A percentile compares a stretch with the other conserved stretches of the same genome.
phyloP scores from a whole-genome alignment of 1,140 invertebrate species.

The Sarcophaga bullata region DNA sequence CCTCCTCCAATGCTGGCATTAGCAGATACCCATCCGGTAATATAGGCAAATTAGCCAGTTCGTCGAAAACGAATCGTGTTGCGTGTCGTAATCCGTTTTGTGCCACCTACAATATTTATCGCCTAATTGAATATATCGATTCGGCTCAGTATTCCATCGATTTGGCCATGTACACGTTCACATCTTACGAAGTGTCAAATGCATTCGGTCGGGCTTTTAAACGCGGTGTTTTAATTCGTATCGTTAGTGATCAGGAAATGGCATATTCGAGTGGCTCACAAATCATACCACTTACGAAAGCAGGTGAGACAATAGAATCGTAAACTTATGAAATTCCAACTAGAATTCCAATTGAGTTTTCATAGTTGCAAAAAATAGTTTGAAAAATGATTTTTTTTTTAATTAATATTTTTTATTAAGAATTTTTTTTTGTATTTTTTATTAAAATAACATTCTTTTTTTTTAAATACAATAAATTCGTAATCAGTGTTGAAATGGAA shows the following conservation, averaged over 20 bases:
- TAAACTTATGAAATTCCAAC: background rate
- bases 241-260: conserved; percentile 56
- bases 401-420: no score
- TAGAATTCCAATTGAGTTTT: no score
- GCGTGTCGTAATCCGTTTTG: conserved; percentile 50
- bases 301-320: conserved; percentile 24
- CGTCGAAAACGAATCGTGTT: background rate
- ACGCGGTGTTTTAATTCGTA: conserved; percentile 51
- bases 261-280: conserved; percentile 46
- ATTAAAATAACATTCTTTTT: no score
- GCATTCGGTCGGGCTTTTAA: conserved; percentile 48
- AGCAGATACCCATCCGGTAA: conserved; percentile 18
- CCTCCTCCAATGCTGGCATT: background rate
- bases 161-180: conserved; percentile 57
- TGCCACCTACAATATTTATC: conserved; percentile 29
- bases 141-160: conserved; percentile 54
- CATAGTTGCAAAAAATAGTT: no score
- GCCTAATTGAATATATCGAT: conserved; percentile 49
- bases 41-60: conserved; percentile 26
- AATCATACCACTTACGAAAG: conserved; percentile 43
- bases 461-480: no score
- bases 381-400: no score
- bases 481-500: no score
- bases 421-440: no score
- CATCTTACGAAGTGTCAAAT: conserved; percentile 23